Base-by-base conservation (phyloP, 92 coral and sea anemone genomes). In the Anthopleura xanthogrammica region DNA sequence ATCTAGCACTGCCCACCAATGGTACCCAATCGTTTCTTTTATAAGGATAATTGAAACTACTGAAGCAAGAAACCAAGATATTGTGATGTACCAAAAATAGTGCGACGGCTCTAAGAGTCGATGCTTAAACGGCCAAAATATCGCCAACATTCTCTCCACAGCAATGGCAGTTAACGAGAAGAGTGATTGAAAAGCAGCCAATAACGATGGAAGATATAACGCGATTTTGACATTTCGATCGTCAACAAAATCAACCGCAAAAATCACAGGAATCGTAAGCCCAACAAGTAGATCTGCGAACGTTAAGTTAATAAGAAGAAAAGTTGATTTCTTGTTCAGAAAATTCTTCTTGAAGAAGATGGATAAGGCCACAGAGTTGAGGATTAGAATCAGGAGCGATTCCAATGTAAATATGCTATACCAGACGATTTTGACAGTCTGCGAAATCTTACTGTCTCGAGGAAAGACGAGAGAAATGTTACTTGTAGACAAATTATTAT, bases 311-410 rank as follows among this genome's bases (percentile, higher is more conserved):
- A 68, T 68, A 2, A 68, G 74, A 0, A 68, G 74, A 29, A 36
- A 68, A 24, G 74, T 68, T 13, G 74, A 68, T 29, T 68, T 24
- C 19, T 68, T 68, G 3, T 8, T 29, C 16, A 68, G 74, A 7
- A 68, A 68, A 2, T 36, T 68, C 74, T 68, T 68, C 42, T 68
- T 24, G 74, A 68, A 68, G 74, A 68, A 68, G 36, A 68, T 68
- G 16, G 17, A 36, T 13, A 68, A 36, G 1, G 74, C 74, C 17
- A 68, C 42, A 24, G 74, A 23, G 74, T 68, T 68, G 40, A 68
- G 46, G 42, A 68, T 29, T 36, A 68, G 29, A 29, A 68, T 68
- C 16, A 68, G 6, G 12, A 36, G 42, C 3, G 74, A 68, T 29
- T 68, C 74, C 0, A 29, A 8, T 10, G 74, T 68, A 16, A 68